phyloP scores from a whole-genome alignment of 2,113 vertebrate genomes.

The Actinemys pallida region DNA sequence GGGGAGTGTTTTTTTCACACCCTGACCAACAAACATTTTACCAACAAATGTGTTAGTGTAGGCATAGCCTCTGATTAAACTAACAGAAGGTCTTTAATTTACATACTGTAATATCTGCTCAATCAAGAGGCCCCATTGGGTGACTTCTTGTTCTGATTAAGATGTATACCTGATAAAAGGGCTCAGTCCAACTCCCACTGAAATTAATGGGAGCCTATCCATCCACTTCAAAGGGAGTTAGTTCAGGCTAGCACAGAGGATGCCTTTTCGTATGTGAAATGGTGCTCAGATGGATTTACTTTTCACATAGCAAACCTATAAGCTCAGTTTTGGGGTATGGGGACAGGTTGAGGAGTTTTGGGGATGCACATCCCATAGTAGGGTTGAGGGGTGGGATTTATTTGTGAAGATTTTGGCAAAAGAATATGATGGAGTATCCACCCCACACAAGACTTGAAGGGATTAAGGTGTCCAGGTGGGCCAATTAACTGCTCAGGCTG shows the following conservation, averaged over 20 bases:
- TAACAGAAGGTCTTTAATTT: slow-evolving; percentile 46
- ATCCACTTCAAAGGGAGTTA: not conserved
- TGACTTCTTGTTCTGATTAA: slow-evolving; percentile 57
- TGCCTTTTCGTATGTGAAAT: not conserved
- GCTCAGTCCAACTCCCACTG: slow-evolving; percentile 26
- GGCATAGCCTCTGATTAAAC: not conserved
- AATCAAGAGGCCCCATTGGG: slow-evolving; percentile 22
- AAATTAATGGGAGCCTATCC: slow-evolving; percentile 29
- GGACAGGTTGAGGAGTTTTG: not conserved
- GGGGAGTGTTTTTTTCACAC: too few species aligned
- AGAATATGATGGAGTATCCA: not conserved
- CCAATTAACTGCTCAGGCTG: too few species aligned
- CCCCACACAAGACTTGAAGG: too few species aligned
- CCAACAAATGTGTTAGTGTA: too few species aligned
- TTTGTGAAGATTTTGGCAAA: not conserved
- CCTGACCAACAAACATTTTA: too few species aligned
- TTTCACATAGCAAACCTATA: not conserved
- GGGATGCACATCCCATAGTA: not conserved
- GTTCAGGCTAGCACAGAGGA: not conserved
- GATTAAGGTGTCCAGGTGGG: too few species aligned
- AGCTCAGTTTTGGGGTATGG: not conserved
- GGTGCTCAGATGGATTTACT: not conserved
- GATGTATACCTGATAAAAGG: not conserved
- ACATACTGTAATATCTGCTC: slow-evolving; percentile 44
- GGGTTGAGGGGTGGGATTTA: not conserved